A percentile compares a stretch with the other conserved stretches of the same genome.
Evolutionary conservation across 1,140 invertebrate genomes (phyloP).

Genomic region (Bacillus rossius): DNA sequence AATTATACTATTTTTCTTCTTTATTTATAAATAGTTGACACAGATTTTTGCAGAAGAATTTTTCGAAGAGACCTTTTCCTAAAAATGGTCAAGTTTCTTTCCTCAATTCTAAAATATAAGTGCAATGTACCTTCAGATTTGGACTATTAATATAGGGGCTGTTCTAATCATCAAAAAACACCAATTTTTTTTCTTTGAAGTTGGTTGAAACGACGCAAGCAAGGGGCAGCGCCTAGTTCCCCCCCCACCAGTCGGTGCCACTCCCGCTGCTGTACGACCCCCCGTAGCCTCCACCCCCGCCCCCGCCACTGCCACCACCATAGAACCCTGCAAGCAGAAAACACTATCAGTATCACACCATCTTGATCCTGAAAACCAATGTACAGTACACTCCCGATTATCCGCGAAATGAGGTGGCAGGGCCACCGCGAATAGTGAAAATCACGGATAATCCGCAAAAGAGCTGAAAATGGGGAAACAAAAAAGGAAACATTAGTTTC

Average conservation of each 20-base stretch:
- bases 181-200: not conserved
- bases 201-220: not conserved
- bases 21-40: too few species aligned
- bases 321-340: slow-evolving; percentile 32
- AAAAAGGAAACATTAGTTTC: not conserved
- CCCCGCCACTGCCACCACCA: slow-evolving; percentile 34
- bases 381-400: too few species aligned
- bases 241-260: slow-evolving; percentile 38
- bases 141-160: not conserved
- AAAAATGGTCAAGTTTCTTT: not conserved
- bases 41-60: not conserved
- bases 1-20: too few species aligned
- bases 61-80: not conserved
- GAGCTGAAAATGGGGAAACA: too few species aligned
- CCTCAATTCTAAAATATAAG: not conserved
- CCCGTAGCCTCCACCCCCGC: slow-evolving; percentile 36
- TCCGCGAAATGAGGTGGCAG: too few species aligned
- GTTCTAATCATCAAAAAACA: not conserved
- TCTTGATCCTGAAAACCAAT: too few species aligned
- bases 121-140: not conserved
- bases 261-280: slow-evolving; percentile 35
- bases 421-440: too few species aligned
- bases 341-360: too few species aligned
- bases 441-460: too few species aligned
- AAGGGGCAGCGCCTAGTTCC: not conserved